Conservation (phyloP, 2,113 vertebrate genomes). For the Lanius collurio region DNA sequence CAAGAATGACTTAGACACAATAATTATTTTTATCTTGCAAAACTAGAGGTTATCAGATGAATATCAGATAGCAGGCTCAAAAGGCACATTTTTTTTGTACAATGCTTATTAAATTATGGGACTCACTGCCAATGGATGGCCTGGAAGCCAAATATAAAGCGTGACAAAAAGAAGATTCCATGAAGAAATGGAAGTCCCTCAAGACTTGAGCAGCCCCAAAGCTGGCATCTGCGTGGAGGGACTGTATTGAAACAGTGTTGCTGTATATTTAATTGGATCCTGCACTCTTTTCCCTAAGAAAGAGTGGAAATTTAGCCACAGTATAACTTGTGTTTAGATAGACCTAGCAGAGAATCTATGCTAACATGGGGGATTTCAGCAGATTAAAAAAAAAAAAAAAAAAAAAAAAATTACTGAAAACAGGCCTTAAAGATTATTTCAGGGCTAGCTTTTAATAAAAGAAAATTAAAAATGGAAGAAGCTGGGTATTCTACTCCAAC, state of each 20-base stretch:
- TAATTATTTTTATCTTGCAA: neutral
- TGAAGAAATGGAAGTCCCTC: neutral
- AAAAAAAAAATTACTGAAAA: neutral
- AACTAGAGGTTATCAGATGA: neutral
- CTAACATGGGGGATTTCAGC: neutral
- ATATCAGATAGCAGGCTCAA: neutral
- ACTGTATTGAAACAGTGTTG: neutral
- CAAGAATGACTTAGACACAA: neutral
- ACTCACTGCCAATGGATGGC: neutral
- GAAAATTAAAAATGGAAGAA: neutral
- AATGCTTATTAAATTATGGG: neutral
- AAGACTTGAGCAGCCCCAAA: neutral
- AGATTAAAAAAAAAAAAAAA: neutral
- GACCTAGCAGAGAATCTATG: neutral
- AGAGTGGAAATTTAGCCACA: neutral
- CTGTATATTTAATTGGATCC: neutral
- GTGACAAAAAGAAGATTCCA: neutral
- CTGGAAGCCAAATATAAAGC: neutral
- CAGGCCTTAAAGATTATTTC: neutral
- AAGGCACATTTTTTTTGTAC: neutral
- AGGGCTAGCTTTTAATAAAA: neutral
- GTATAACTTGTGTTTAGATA: neutral
- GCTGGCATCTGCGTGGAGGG: neutral
- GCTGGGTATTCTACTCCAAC: neutral
- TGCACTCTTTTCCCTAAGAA: neutral